phyloP scores from a whole-genome alignment of 2,888 invertebrate species.

The Chaetogeoica ovagalla region DNA sequence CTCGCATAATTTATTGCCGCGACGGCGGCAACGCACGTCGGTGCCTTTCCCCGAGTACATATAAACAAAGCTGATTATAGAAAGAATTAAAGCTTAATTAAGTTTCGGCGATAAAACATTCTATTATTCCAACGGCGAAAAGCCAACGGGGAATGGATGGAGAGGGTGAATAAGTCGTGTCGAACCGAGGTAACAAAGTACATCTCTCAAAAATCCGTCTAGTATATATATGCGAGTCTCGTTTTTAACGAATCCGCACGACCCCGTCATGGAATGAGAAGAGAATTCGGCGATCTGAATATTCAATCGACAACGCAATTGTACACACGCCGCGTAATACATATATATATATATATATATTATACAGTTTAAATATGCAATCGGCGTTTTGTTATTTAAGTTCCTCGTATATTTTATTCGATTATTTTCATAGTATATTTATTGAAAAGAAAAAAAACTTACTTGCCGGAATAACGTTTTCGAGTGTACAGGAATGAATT shows the following conservation, averaged over 20 bases:
- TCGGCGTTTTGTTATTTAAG: too few relatives aligned
- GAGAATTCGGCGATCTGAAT: neutral
- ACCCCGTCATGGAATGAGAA: too few relatives aligned
- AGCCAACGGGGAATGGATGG: neutral
- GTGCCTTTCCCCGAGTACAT: neutral
- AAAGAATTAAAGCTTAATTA: constrained; percentile 38
- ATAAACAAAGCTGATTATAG: constrained; percentile 47
- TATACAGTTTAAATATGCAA: too few relatives aligned
- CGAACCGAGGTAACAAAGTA: neutral
- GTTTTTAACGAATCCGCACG: too few relatives aligned
- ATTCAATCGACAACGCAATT: neutral
- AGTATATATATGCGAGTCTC: neutral
- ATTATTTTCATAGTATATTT: too few relatives aligned
- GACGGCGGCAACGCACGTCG: neutral
- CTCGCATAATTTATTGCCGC: constrained; percentile 38
- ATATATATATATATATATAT: too few relatives aligned
- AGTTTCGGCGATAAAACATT: constrained; percentile 10
- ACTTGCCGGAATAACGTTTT: too few relatives aligned
- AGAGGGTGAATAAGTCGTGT: neutral
- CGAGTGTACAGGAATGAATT: too few relatives aligned
- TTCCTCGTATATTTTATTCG: too few relatives aligned
- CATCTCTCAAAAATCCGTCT: neutral
- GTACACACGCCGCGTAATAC: too few relatives aligned
- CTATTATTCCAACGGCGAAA: neutral
- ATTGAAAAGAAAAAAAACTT: too few relatives aligned